Base-by-base conservation (phyloP, 2,113 vertebrate genomes). In the Anguilla japonica region DNA sequence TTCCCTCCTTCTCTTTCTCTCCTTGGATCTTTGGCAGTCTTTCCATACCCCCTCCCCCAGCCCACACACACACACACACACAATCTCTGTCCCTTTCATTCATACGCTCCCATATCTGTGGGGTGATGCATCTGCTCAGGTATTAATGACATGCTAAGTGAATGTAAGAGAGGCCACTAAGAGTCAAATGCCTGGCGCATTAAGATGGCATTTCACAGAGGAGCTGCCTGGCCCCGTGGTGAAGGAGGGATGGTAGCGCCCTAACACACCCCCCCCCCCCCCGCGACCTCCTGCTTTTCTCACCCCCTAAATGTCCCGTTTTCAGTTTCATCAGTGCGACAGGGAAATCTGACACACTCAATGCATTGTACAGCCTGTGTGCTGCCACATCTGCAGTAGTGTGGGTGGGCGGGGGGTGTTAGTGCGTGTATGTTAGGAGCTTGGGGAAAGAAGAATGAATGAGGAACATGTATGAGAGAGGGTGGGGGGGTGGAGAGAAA, bases 71-170 rank as follows among this genome's bases (percentile, higher is more conserved):
- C 18, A 20, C 56, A 60, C 14, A 18, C 56, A 46, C 43, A 46
- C 43, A 46, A 34, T 75, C 71, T 75, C 71, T 34, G 8, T 29
- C n/a, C 26, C 26, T 75, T 13, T 6, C 2, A 2, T 75, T 13
- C 71, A n/a, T 34, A 75, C 26, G 1, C 71, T 75, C 20, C 60
- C 0, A 9, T 71, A 71, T 60, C 18, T 20, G 18, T n/a, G 20
- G 26, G 63, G 22, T 71, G 63, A 71, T 34, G 26, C 16, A 75
- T n/a, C 63, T 22, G 20, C 20, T 71, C 71, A 75, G 71, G n/a
- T 75, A 75, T 75, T 75, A 75, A 75, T 75, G 71, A 34, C n/a
- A 75, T 75, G 26, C 71, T 75, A 75, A 75, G 71, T 75, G 34
- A 9, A 75, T 75, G 5, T 75, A 29, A 75, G 26, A 75, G 71